Conservation (phyloP, 2,888 invertebrate species). For the Dryadula phaetusa region DNA sequence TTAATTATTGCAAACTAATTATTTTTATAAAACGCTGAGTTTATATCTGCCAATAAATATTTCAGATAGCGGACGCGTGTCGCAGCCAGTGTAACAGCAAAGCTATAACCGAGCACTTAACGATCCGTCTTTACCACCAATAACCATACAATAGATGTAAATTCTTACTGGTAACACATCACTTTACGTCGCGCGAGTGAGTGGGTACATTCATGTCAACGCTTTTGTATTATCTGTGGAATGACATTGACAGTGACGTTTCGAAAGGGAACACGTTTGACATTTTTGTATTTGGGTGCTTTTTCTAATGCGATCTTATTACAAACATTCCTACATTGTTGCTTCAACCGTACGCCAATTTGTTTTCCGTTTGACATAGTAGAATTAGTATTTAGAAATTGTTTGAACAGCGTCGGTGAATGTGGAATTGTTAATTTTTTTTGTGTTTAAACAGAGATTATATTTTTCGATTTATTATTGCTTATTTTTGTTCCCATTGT, state of each 20-base stretch:
- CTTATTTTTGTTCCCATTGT: slow-evolving; percentile 71
- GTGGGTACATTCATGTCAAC: slow-evolving; percentile 61
- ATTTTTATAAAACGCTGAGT: no score
- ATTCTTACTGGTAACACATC: slow-evolving; percentile 70
- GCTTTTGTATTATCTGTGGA: slow-evolving; percentile 61
- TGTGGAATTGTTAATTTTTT: slow-evolving; percentile 76
- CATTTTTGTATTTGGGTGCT: slow-evolving; percentile 65
- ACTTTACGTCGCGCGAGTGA: slow-evolving; percentile 51
- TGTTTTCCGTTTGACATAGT: slow-evolving; percentile 28
- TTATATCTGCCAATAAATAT: slow-evolving; percentile 39
- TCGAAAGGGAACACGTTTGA: slow-evolving; percentile 37
- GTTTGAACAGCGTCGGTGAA: slow-evolving; percentile 50
- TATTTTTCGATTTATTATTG: slow-evolving; percentile 80
- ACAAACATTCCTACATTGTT: slow-evolving; percentile 72
- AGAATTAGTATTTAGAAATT: slow-evolving; percentile 30
- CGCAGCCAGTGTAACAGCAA: slow-evolving; percentile 70
- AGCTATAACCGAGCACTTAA: slow-evolving; percentile 69
- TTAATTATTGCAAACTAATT: no score
- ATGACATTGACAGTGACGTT: slow-evolving; percentile 56
- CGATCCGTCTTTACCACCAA: slow-evolving; percentile 63
- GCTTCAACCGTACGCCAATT: slow-evolving; percentile 51
- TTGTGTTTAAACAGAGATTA: slow-evolving; percentile 74
- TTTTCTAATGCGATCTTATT: slow-evolving; percentile 56
- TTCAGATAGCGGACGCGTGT: slow-evolving; percentile 65
- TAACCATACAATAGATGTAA: slow-evolving; percentile 71